A percentile compares a stretch with the other conserved stretches of the same genome.
These are phyloP conservation scores for Ericerus pela DNA, from an alignment of 1,140 invertebrate genomes.

Conservation along the genomic window DNA sequence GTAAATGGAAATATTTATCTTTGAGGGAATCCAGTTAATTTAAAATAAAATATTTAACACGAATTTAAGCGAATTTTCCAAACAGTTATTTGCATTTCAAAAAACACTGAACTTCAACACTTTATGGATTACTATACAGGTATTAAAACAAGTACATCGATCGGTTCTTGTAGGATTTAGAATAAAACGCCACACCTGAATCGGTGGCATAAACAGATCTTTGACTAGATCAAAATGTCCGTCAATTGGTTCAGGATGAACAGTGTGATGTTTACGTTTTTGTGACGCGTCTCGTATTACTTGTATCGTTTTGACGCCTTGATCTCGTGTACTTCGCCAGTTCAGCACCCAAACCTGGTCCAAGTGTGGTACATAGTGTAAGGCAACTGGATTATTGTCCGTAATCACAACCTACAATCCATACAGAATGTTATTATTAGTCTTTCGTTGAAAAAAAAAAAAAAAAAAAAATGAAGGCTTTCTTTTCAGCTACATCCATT, in stretches of 20 bases:
- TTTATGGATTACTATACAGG: too few species aligned
- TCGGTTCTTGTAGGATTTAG: too few species aligned
- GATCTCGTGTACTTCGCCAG: slow-evolving; percentile 43
- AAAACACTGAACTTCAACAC: too few species aligned
- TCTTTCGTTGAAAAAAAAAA: background rate
- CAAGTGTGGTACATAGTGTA: slow-evolving; percentile 54
- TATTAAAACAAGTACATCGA: too few species aligned
- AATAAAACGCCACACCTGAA: slow-evolving; percentile 33
- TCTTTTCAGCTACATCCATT: too few species aligned
- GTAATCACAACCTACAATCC: slow-evolving; percentile 48
- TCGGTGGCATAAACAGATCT: slow-evolving; percentile 51
- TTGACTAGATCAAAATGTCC: slow-evolving; percentile 62
- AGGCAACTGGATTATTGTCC: slow-evolving; percentile 54
- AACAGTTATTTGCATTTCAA: too few species aligned
- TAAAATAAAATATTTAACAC: too few species aligned
- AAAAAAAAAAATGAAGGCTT: too few species aligned
- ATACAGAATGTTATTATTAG: too few species aligned
- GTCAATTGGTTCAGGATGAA: slow-evolving; percentile 64
- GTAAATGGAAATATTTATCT: too few species aligned
- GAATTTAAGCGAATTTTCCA: too few species aligned
- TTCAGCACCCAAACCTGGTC: slow-evolving; percentile 69
- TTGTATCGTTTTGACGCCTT: slow-evolving; percentile 55
- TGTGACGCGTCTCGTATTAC: slow-evolving; percentile 61
- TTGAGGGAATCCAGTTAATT: too few species aligned
- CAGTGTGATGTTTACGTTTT: slow-evolving; percentile 58